Conservation (phyloP, 2,888 invertebrate species). For the Glaucopsyche alexis region DNA sequence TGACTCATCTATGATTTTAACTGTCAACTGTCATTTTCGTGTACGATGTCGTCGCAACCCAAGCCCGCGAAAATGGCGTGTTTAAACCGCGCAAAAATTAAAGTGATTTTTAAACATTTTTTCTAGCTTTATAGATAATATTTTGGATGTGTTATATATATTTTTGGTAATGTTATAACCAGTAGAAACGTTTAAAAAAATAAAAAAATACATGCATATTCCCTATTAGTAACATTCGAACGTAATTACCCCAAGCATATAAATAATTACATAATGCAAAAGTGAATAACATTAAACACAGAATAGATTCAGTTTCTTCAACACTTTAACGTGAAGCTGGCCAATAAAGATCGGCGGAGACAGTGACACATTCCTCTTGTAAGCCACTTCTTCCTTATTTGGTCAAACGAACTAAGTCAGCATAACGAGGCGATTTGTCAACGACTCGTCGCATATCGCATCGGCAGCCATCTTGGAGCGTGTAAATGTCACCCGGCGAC, state of each 20-base stretch:
- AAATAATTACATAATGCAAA: background rate
- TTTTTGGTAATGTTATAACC: too few relatives aligned
- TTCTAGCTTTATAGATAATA: too few relatives aligned
- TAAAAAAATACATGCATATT: too few relatives aligned
- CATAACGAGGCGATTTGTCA: conserved; percentile 64
- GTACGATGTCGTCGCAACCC: too few relatives aligned
- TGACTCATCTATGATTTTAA: too few relatives aligned
- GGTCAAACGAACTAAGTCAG: conserved; percentile 19
- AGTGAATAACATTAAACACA: background rate
- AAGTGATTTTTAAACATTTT: too few relatives aligned
- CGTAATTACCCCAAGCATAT: background rate
- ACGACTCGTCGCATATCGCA: conserved; percentile 69
- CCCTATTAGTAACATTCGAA: background rate
- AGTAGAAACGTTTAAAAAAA: too few relatives aligned
- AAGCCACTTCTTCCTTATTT: conserved; percentile 16
- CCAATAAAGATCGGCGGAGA: background rate
- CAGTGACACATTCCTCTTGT: conserved; percentile 7
- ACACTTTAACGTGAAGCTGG: background rate
- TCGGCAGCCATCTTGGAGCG: conserved; percentile 73
- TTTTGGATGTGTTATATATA: too few relatives aligned
- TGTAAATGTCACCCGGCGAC: conserved; percentile 76
- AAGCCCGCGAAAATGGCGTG: too few relatives aligned
- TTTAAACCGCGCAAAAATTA: too few relatives aligned
- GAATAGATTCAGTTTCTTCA: background rate
- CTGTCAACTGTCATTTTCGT: too few relatives aligned